Base-by-base conservation (phyloP, 1,140 invertebrate species). In the Diabrotica virgifera region DNA sequence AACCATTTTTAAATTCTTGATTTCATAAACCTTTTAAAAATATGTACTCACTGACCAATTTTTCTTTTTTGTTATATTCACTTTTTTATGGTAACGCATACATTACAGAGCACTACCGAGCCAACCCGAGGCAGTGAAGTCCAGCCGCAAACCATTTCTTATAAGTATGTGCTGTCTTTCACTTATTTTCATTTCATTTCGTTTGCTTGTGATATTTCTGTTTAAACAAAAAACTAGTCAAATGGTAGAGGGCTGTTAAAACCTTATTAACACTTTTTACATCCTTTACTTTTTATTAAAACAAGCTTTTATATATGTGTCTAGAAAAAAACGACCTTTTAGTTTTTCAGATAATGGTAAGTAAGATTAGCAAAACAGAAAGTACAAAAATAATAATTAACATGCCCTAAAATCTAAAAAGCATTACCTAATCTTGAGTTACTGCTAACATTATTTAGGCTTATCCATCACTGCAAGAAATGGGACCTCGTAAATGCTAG, bases 41-140 rank as follows among this genome's bases (percentile, higher is more conserved):
- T 8, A 46, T 5, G 40, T 8, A 46, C 8, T 46, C 40, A 46
- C 8, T 46, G 8, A 46, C n/a, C 40, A 35, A 55, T 36, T 36
- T 24, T 69, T 65, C 59, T 69, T 63, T 53, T 14, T 53, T 59
- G 67, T 24, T 24, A 24, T 24, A 24, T 72, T 67, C 63, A 65
- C 63, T 73, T 66, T 70, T 74, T 74, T 73, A 75, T 72, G 71
- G 75, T 58, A 70, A 68, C 71, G 72, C 73, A 66, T 76, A 73
- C 73, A 73, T 78, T 78, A 75, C 77, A 78, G 77, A 78, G 70
- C 73, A 74, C 75, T 72, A 72, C 72, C 69, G 72, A 58, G 70
- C 63, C 54, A 60, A 67, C 61, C 69, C 71, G 66, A 74, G 70
- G 66, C 74, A 76, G 67, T 77, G 72, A 74, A 65, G 64, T 58